phyloP scores from a whole-genome alignment of 2,888 invertebrate species.

The Microchrysa polita region DNA sequence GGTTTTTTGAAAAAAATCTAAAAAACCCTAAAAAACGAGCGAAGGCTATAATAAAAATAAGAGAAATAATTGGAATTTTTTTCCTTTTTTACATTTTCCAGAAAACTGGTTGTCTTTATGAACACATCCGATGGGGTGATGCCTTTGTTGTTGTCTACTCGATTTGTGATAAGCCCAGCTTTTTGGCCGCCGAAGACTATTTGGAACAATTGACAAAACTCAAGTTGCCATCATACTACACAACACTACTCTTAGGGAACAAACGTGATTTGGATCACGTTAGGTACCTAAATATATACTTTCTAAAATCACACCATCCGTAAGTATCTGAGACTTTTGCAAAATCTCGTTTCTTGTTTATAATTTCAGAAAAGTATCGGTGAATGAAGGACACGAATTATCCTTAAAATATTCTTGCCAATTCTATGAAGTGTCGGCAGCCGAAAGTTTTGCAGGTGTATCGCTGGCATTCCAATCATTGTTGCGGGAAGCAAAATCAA shows the following conservation, averaged over 20 bases:
- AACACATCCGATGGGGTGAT: constrained; percentile 84
- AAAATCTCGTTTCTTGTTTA: neutral
- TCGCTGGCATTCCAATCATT: constrained; percentile 82
- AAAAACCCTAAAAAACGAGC: no score
- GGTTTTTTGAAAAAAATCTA: no score
- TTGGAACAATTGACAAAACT: constrained; percentile 76
- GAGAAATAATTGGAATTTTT: no score
- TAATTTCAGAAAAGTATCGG: constrained; percentile 74
- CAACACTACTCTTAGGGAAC: constrained; percentile 81
- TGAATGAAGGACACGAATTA: constrained; percentile 82
- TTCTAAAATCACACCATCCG: neutral
- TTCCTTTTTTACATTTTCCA: constrained; percentile 50
- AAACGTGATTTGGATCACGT: constrained; percentile 84
- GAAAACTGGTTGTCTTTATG: constrained; percentile 79
- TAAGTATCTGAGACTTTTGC: neutral
- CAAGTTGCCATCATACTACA: constrained; percentile 79
- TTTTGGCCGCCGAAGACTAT: constrained; percentile 77
- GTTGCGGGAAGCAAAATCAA: constrained; percentile 78
- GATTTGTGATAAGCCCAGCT: constrained; percentile 79
- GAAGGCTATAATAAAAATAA: no score
- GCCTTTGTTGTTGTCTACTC: constrained; percentile 85
- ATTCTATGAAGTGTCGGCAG: constrained; percentile 86
- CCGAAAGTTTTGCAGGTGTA: constrained; percentile 83
- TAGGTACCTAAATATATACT: constrained; percentile 67
- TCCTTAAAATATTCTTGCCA: constrained; percentile 82